Conservation (phyloP, 2,797 vertebrate species). For the Micrastur ruficollis region DNA sequence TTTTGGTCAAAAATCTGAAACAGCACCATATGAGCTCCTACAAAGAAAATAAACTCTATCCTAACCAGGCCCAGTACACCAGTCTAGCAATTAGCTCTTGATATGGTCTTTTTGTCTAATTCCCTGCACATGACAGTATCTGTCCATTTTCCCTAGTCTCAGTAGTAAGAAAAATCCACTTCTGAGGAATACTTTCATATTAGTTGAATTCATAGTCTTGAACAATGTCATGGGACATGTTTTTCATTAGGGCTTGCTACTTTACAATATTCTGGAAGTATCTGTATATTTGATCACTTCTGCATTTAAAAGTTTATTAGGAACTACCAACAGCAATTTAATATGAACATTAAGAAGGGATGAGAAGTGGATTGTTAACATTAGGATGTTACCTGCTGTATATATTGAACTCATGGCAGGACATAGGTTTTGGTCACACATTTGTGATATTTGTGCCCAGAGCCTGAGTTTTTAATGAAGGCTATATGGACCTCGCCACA, state of each 20-base stretch:
- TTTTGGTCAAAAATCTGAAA: not conserved
- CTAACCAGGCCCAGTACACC: not conserved
- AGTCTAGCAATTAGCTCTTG: not conserved
- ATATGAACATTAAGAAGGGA: not conserved
- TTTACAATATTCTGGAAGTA: not conserved
- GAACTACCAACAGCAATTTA: not conserved
- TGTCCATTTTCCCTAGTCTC: not conserved
- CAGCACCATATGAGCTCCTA: not conserved
- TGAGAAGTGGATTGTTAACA: not conserved
- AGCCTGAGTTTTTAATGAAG: not conserved
- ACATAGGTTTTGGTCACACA: not conserved
- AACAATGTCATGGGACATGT: not conserved
- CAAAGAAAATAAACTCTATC: not conserved
- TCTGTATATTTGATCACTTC: not conserved
- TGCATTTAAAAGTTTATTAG: not conserved
- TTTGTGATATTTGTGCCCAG: not conserved
- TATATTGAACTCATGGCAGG: not conserved
- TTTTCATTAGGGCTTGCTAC: not conserved
- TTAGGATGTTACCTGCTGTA: not conserved
- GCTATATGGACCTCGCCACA: not conserved
- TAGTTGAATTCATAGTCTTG: not conserved
- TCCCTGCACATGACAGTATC: not conserved
- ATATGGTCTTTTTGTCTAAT: not conserved
- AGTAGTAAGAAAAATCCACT: not conserved
- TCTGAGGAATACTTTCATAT: not conserved